Conservation (phyloP, 2,113 vertebrate species). For the Labrus mixtus region DNA sequence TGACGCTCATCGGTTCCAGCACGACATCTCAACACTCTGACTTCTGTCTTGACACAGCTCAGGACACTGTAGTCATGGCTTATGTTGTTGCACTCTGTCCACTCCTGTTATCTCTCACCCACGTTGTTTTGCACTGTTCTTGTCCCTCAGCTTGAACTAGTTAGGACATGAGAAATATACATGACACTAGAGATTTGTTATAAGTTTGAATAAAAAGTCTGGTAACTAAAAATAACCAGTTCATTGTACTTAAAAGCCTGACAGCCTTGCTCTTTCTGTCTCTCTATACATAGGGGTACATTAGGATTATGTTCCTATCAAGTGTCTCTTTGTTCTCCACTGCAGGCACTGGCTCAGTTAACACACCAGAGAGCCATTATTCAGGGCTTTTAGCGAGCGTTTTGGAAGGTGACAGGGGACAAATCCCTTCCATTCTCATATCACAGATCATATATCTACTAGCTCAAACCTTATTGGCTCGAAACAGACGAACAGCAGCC, state of each 20-base stretch:
- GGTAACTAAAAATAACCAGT: not conserved
- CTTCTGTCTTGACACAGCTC: conserved; percentile 60
- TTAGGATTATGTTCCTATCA: conserved; percentile 47
- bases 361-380: conserved; percentile 46
- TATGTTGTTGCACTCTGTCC: conserved; percentile 47
- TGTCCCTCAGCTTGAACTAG: conserved; percentile 15
- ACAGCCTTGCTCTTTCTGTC: conserved; percentile 22
- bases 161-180: not conserved
- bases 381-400: conserved; percentile 55
- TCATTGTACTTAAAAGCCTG: conserved; percentile 12
- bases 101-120: conserved; percentile 52
- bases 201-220: not conserved
- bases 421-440: conserved; percentile 41
- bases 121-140: conserved; percentile 16
- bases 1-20: conserved; percentile 42
- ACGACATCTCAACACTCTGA: conserved; percentile 46
- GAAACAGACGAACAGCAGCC: conserved; percentile 34
- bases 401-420: conserved; percentile 64
- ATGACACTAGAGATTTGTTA: not conserved
- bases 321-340: conserved; percentile 46
- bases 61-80: conserved; percentile 53
- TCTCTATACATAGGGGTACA: conserved; percentile 5
- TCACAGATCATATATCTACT: conserved; percentile 59
- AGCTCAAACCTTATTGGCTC: conserved; percentile 26
- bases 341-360: conserved; percentile 29